Evolutionary conservation across 2,888 invertebrate species (phyloP), one percentile per base, ranked within the genome.

Genomic region (Eupithecia pulchellata): DNA sequence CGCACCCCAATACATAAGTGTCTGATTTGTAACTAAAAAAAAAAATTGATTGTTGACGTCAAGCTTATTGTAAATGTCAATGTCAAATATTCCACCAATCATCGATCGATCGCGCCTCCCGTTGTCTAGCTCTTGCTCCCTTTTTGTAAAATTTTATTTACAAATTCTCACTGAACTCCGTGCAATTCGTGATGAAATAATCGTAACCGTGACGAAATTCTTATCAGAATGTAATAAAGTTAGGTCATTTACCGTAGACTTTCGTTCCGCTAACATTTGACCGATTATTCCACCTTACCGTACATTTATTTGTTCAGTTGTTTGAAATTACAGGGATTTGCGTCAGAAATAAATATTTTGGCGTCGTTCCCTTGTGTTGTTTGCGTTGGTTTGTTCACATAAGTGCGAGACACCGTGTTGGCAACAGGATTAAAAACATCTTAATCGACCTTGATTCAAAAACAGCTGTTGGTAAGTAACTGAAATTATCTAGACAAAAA

Each of bases 321-420:
- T 80, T 81, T 78, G 82, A 84, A 84, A 86, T 84, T 82, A 83
- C 82, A 84, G 83, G 80, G 80, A 82, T 88, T 90, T 89, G 86
- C 91, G 92, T 92, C 93, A 92, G 61, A 76, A 78, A 78, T 83
- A 86, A 89, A 89, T 89, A 89, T 87, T 90, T 92, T 92, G 93
- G 91, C 90, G 84, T 84, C 83, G 86, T 84, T 84, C 84, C 84
- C 83, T 81, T 86, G 86, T 89, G 86, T 89, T 89, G 86, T 80
- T 77, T 78, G 80, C 78, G 82, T 83, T 86, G 88, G 84, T 89
- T 91, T 88, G 90, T 85, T 91, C 91, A 89, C 83, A 88, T 82
- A 81, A 81, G 81, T 75, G 78, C 76, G 74, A 79, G 81, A 81
- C 81, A 75, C 79, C 75, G 82, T 78, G 84, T 85, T 89, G 88